These are phyloP conservation scores for Casuarius casuarius DNA, from an alignment of 2,113 vertebrate species.

Conservation along the genomic window DNA sequence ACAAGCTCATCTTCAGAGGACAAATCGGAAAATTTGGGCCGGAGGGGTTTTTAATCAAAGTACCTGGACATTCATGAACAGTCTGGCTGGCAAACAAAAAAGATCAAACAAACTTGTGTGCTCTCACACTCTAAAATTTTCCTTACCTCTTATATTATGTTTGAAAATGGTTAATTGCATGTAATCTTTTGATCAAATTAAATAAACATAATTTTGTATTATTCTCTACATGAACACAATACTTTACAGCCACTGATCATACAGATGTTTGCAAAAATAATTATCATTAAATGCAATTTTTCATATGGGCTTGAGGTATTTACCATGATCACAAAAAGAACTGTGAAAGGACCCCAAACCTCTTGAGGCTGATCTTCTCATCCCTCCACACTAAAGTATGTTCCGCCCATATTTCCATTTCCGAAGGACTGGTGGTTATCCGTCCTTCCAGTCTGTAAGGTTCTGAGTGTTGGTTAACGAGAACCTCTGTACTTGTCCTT, in stretches of 20 bases:
- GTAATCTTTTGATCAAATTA: not conserved
- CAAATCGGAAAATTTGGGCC: not conserved
- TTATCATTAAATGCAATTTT: not conserved
- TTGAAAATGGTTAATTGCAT: not conserved
- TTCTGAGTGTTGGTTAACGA: not conserved
- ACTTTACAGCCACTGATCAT: not conserved
- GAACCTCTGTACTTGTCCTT: not conserved
- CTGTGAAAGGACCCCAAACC: accelerated
- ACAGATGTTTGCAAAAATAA: not conserved
- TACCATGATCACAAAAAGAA: not conserved
- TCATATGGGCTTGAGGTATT: not conserved
- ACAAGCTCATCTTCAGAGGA: not conserved
- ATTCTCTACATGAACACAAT: not conserved
- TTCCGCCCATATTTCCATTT: not conserved
- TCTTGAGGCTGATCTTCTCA: not conserved
- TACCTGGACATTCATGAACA: not conserved
- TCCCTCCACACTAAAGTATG: not conserved
- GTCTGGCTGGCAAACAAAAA: not conserved
- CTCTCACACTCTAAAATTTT: not conserved
- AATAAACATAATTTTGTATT: not conserved
- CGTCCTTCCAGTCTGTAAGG: not conserved
- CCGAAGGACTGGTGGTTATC: not conserved
- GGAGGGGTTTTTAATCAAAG: not conserved
- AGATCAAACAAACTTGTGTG: not conserved
- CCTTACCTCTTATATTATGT: not conserved